phyloP scores from a whole-genome alignment of 2,113 vertebrate species.

The Pangasianodon gigas region DNA sequence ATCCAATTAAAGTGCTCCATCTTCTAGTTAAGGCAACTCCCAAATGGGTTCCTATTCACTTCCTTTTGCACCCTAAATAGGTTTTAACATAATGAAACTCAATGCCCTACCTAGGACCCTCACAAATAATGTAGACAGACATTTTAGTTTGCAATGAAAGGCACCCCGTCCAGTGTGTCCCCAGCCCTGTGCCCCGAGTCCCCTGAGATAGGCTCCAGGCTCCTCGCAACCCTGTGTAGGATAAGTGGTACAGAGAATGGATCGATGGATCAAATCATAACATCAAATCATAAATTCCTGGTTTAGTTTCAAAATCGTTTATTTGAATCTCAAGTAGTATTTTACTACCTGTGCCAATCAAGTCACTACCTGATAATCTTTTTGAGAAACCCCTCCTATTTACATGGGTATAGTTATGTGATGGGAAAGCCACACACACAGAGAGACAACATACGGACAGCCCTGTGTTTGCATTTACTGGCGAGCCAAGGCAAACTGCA shows the following conservation, averaged over 20 bases:
- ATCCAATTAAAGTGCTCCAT: constrained; percentile 18
- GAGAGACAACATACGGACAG: not conserved
- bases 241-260: no score
- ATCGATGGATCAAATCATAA: no score
- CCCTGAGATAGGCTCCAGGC: no score
- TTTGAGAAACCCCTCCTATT: not conserved
- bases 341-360: not conserved
- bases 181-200: no score
- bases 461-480: not conserved
- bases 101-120: not conserved
- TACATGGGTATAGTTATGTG: not conserved
- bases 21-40: not conserved
- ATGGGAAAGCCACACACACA: not conserved
- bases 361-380: not conserved
- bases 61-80: not conserved
- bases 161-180: no score
- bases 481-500: not conserved
- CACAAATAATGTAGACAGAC: not conserved
- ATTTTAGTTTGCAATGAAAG: not conserved
- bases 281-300: not conserved
- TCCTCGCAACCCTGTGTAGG: no score
- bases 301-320: not conserved
- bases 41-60: not conserved
- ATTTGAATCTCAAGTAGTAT: not conserved
- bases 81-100: not conserved